These are phyloP conservation scores for Mercenaria mercenaria DNA, from an alignment of 1,140 invertebrate species.

Conservation along the genomic window DNA sequence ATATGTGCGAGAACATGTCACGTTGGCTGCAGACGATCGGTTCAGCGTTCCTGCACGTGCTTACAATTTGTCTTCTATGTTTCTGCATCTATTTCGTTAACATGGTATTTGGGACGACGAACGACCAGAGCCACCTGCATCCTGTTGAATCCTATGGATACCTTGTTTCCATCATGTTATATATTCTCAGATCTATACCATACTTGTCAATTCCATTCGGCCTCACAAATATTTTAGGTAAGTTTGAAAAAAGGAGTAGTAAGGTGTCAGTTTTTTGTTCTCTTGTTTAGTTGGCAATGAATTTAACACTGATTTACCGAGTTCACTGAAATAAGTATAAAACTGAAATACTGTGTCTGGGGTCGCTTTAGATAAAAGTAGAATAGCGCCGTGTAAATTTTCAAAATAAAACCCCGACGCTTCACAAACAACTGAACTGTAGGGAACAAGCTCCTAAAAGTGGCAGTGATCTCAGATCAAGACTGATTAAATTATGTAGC, in stretches of 20 bases:
- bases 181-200: slow-evolving; percentile 52
- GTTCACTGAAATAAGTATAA: too few relatives aligned
- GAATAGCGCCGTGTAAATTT: too few relatives aligned
- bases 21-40: slow-evolving; percentile 11
- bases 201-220: slow-evolving; percentile 88
- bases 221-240: slow-evolving; percentile 68
- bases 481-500: too few relatives aligned
- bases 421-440: too few relatives aligned
- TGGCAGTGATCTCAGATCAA: too few relatives aligned
- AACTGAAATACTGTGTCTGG: too few relatives aligned
- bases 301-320: too few relatives aligned
- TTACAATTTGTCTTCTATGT: slow-evolving; percentile 29
- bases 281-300: too few relatives aligned
- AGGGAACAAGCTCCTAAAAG: too few relatives aligned
- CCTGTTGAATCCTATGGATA: slow-evolving; percentile 49
- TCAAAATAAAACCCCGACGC: too few relatives aligned
- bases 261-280: too few relatives aligned
- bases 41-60: slow-evolving; percentile 14
- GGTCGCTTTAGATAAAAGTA: too few relatives aligned
- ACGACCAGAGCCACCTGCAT: slow-evolving; percentile 41
- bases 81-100: slow-evolving; percentile 56
- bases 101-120: slow-evolving; percentile 49
- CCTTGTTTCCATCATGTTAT: slow-evolving; percentile 24
- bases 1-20: slow-evolving; percentile 21
- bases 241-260: neutral